Base-by-base conservation (phyloP, 2,113 vertebrate genomes). In the Nesogale talazaci region DNA sequence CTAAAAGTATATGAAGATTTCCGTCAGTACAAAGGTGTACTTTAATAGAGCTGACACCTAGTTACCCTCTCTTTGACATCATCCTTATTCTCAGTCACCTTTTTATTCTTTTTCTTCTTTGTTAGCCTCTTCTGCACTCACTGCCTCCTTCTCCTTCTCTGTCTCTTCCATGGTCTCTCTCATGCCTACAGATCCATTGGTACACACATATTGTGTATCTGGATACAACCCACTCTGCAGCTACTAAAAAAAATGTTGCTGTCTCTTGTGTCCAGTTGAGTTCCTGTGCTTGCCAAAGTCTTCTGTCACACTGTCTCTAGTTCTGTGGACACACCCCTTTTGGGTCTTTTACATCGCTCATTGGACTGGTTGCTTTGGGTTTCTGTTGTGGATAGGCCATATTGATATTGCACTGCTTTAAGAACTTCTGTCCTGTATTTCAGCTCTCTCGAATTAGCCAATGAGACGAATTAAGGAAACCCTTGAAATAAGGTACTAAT, bases 361-460 rank as follows among this genome's bases (percentile, higher is more conserved):
- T 74, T 25, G 25, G 19, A 27, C 3, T 8, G 22, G 67, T 1
- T 2, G 7, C 20, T 46, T 63, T 52, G 2, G 52, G 40, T 12
- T 22, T 12, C 34, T 4, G 0, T 8, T 34, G 20, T 17, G 2
- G 15, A 15, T 1, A 38, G 27, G 59, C 77, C 9, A 15, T 16
- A 31, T 11, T 61, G 15, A 36, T 31, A 38, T 6, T 16, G 31
- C 3, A 0, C 42, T 29, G 16, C 5, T 31, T 3, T 6, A 12
- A 70, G 75, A 31, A 11, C 34, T 1, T 1, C 0, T 42, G 10
- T 29, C 31, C 69, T 56, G 25, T 1, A 12, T 19, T 42, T 81
- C 77, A 19, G 38, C 3, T 3, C 16, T 27, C 77, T 8, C 1
- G 0, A 3, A 3, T 52, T 0, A 34, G 5, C 15, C 6, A 0